Evolutionary conservation across 1,140 invertebrate species (phyloP).

Genomic region (Papilio aristodemus): DNA sequence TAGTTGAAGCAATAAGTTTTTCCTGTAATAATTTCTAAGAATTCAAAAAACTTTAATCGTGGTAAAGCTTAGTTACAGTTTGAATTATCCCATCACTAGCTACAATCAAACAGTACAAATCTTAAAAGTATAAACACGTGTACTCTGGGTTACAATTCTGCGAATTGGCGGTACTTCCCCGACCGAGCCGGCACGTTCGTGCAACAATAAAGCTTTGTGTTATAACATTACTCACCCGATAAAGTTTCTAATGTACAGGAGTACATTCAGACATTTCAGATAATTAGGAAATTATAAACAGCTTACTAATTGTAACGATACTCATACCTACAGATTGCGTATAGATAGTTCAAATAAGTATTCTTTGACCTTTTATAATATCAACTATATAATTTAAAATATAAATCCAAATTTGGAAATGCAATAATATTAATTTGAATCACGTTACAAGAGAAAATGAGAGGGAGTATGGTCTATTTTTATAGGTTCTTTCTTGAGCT

Average conservation of each 20-base stretch:
- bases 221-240: neutral
- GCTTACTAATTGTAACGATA: neutral
- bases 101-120: neutral
- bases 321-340: neutral
- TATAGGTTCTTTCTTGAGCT: too few species aligned
- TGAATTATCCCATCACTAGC: neutral
- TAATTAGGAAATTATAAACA: too few species aligned
- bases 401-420: too few species aligned
- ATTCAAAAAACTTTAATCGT: neutral
- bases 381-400: too few species aligned
- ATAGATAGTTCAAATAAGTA: too few species aligned
- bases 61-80: neutral
- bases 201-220: slow-evolving; percentile 1
- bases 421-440: too few species aligned
- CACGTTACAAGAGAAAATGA: too few species aligned
- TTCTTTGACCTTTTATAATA: neutral
- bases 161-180: neutral
- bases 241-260: neutral
- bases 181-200: neutral
- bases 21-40: too few species aligned
- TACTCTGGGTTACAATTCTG: neutral
- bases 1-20: too few species aligned
- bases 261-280: too few species aligned
- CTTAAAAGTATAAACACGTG: too few species aligned
- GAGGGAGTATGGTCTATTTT: too few species aligned